A percentile compares a stretch with the other conserved stretches of the same genome.
Conservation (phyloP, 2,797 vertebrate species). For the Hoplostethus mediterraneus region DNA sequence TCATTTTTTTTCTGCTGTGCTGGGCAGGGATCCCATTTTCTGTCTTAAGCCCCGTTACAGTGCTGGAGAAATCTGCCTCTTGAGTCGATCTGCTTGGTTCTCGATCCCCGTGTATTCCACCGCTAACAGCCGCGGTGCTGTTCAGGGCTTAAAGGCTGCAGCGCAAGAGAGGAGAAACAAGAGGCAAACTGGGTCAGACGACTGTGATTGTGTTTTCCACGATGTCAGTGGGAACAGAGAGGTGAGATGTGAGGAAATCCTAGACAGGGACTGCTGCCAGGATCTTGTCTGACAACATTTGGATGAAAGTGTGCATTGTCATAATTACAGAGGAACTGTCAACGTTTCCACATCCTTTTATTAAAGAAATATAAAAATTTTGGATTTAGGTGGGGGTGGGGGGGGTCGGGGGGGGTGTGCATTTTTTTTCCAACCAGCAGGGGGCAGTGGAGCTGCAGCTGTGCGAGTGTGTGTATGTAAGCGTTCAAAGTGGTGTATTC, state of each 20-base stretch:
- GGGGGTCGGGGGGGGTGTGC: background rate
- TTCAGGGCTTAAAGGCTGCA: slow-evolving; percentile 52
- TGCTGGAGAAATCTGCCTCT: slow-evolving; percentile 27
- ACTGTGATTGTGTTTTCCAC: slow-evolving; percentile 64
- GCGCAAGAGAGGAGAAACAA: slow-evolving; percentile 52
- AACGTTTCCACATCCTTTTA: slow-evolving; percentile 21
- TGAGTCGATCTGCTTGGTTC: slow-evolving; percentile 6
- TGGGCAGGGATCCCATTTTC: slow-evolving; percentile 25
- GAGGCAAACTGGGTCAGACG: slow-evolving; percentile 76
- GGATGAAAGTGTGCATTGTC: background rate
- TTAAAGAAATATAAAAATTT: slow-evolving; percentile 6
- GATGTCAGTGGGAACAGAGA: slow-evolving; percentile 39
- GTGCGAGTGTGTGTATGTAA: slow-evolving; percentile 11
- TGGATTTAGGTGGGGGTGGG: background rate
- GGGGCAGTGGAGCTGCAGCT: slow-evolving; percentile 75
- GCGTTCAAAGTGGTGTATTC: slow-evolving; percentile 13
- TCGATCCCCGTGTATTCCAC: slow-evolving; percentile 3
- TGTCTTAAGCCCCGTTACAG: slow-evolving; percentile 14
- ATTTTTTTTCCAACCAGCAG: slow-evolving; percentile 65
- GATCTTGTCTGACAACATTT: background rate
- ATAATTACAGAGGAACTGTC: slow-evolving; percentile 2
- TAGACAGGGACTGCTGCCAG: background rate
- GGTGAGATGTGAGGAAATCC: slow-evolving; percentile 44
- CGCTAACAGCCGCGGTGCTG: slow-evolving; percentile 24
- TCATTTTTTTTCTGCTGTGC: slow-evolving; percentile 24